Evolutionary conservation across 2,797 vertebrate species (phyloP), one percentile per base, ranked within the genome.

Genomic region (Euphonia xanthogaster): DNA sequence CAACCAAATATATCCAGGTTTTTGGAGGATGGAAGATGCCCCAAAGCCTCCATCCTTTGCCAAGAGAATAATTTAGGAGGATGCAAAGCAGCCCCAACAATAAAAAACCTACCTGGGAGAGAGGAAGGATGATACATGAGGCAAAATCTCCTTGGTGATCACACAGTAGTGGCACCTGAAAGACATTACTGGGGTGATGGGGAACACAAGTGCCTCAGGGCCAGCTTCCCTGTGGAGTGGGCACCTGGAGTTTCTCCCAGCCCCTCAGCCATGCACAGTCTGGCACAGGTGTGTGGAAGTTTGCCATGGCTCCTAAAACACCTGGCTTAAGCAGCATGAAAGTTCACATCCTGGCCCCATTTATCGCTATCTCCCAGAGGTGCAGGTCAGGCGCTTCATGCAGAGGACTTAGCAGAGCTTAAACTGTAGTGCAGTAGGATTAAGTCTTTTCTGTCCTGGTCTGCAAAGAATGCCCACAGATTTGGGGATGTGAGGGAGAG

Each of bases 61-160:
- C 44, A 68, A 68, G 33, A 65, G 63, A 85, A 76, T 47, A 20
- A 37, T 23, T 75, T 48, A 27, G 17, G 28, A 79, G 11, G 3
- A 4, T 12, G 3, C 12, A 74, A 54, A 61, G 37, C 33, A 65
- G 16, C 24, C 18, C 7, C 54, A 68, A 24, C 33, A 75, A 5
- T n/a, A 22, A 70, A 53, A 83, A 80, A 47, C 20, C 33, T 25
- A 21, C 25, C 31, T 25, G 33, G 31, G 16, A 42, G 16, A 20
- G 30, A 40, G 31, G 19, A 24, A 39, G 10, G 6, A 24, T 0
- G 0, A 6, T 31, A 25, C 23, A 24, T 0, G 0, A 35, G 33
- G 21, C 6, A 5, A 1, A 33, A 35, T 63, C 39, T 39, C 28
- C 45, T 17, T 14, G 9, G 23, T 58, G 25, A 66, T 66, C 18